phyloP scores from a whole-genome alignment of 2,888 invertebrate species.

The Eudemis profundana region DNA sequence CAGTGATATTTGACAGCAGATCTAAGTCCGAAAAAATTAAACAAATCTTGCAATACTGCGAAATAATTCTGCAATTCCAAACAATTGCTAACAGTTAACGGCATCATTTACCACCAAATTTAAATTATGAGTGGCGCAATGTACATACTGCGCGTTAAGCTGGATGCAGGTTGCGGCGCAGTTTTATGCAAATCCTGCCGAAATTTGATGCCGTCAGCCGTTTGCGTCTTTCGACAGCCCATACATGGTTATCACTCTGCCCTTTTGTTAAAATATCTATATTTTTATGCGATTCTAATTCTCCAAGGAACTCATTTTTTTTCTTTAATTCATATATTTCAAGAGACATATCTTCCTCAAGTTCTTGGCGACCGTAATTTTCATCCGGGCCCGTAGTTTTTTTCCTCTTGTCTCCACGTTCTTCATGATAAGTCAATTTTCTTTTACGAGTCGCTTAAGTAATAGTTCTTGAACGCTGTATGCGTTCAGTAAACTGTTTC shows the following conservation, averaged over 20 bases:
- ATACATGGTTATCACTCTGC: neutral
- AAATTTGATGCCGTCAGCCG: slow-evolving; percentile 1
- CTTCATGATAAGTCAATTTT: neutral
- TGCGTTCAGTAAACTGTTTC: neutral
- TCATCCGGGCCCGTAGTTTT: neutral
- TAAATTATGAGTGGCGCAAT: no score
- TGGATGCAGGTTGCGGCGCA: no score
- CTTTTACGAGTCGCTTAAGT: neutral
- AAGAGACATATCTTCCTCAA: neutral
- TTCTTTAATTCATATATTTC: neutral
- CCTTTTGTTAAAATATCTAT: neutral
- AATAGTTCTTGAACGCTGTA: neutral
- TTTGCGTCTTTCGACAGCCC: neutral
- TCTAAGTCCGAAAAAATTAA: no score
- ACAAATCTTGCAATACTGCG: no score
- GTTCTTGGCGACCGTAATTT: neutral
- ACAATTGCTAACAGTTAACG: no score
- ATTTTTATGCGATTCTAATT: neutral
- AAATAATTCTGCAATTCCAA: no score
- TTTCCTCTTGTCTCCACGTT: neutral
- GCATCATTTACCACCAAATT: no score
- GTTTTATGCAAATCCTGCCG: neutral
- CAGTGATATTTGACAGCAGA: no score
- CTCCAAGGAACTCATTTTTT: neutral
- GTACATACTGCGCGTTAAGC: no score